A percentile compares a stretch with the other conserved stretches of the same genome.
Conservation (phyloP, 2,888 invertebrate species). For the Oeneis ivallda region DNA sequence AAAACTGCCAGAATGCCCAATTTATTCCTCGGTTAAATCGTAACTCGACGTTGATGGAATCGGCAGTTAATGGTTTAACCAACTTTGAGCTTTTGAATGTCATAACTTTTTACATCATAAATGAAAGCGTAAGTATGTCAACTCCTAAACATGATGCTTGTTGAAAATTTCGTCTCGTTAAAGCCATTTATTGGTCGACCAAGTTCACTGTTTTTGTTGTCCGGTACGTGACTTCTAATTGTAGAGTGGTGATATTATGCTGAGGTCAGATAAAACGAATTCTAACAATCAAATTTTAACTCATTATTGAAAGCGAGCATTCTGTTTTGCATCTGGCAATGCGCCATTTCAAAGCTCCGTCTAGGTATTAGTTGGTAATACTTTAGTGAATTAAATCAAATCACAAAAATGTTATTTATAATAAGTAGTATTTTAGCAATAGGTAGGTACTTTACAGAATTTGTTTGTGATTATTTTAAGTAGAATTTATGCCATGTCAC, state of each 20-base stretch:
- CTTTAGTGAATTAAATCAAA: constrained; percentile 16
- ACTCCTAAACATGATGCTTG: not conserved
- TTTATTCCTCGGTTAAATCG: too few relatives aligned
- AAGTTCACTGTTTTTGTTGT: constrained; percentile 36
- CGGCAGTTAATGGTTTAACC: too few relatives aligned
- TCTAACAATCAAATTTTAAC: constrained; percentile 16
- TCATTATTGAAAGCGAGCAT: constrained; percentile 16
- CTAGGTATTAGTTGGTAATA: constrained; percentile 1
- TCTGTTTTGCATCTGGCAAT: constrained; percentile 8
- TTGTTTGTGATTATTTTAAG: not conserved
- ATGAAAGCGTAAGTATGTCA: not conserved
- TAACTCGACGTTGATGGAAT: too few relatives aligned
- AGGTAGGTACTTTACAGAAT: constrained; percentile 8
- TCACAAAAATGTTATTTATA: constrained; percentile 9
- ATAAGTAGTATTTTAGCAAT: not conserved
- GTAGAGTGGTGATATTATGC: constrained; percentile 21
- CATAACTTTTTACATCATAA: too few relatives aligned
- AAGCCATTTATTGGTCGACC: constrained; percentile 38
- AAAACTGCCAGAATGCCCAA: too few relatives aligned
- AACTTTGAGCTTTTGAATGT: too few relatives aligned
- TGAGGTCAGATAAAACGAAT: constrained; percentile 24
- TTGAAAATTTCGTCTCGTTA: constrained; percentile 42
- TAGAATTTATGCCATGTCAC: too few relatives aligned
- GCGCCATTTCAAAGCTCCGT: constrained; percentile 12
- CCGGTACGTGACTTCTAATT: constrained; percentile 41